These are phyloP conservation scores for Drosophila austrosaltans DNA, from an alignment of 2,888 invertebrate species.

Conservation along the genomic window DNA sequence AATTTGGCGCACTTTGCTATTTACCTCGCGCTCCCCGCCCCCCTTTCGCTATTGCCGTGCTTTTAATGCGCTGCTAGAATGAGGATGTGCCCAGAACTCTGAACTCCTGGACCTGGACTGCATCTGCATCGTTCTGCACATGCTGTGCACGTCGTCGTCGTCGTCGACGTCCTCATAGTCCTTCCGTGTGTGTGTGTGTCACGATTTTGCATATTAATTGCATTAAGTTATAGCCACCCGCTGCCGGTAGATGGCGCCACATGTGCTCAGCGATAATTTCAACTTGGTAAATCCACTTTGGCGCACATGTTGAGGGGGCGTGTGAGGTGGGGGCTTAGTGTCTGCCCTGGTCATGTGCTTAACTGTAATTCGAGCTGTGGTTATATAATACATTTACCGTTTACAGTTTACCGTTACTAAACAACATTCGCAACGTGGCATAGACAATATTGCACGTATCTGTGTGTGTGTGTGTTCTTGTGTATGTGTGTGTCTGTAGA, in stretches of 20 bases:
- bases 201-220: constrained; percentile 82
- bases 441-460: constrained; percentile 5
- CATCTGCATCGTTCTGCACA: constrained; percentile 74
- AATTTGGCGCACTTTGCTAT: constrained; percentile 79
- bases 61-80: constrained; percentile 68
- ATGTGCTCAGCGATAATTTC: constrained; percentile 75
- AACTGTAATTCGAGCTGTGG: constrained; percentile 52
- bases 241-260: constrained; percentile 65
- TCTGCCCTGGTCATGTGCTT: constrained; percentile 52
- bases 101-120: constrained; percentile 37
- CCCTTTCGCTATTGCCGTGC: constrained; percentile 40
- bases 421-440: constrained; percentile 8
- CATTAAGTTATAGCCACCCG: constrained; percentile 79
- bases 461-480: background rate
- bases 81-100: constrained; percentile 32
- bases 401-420: constrained; percentile 10
- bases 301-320: constrained; percentile 68
- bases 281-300: constrained; percentile 77
- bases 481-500: background rate
- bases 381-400: constrained; percentile 25
- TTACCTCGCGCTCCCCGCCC: constrained; percentile 34
- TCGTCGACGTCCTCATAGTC: constrained; percentile 17
- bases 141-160: constrained; percentile 72
- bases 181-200: constrained; percentile 52
- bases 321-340: constrained; percentile 50